Base-by-base conservation (phyloP, 2,888 invertebrate genomes). In the Emmelina monodactyla region DNA sequence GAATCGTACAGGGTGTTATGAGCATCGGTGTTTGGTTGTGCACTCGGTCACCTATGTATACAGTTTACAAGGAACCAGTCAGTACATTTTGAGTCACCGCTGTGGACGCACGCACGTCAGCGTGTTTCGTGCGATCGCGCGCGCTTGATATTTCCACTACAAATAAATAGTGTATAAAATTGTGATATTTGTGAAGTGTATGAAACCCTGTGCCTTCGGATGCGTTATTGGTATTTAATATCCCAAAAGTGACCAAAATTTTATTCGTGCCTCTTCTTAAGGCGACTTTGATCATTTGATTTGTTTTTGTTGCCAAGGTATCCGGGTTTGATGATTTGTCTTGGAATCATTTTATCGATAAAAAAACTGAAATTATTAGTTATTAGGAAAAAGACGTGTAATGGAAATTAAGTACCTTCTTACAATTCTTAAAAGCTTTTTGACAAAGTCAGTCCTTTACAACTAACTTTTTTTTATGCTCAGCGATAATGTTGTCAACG, bases 291-390 rank as follows among this genome's bases (percentile, higher is more conserved):
- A 64, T 70, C 68, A 61, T 13, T 11, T 60, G 55, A 61, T 68
- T 72, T 69, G 69, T 73, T 75, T 73, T 67, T 70, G 71, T 70
- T 71, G 52, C 66, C 58, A 64, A 67, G 69, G 70, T 67, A 71
- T 70, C 70, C 69, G 71, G 65, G 66, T 69, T 47, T 62, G 51
- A 47, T 53, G 51, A 6, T 11, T 32, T 31, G 2, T 11, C 16
- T 16, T 32, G 9, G 19, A 19, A 19, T 19, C 5, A 6, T 6
- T 6, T 19, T 19, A 19, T 19, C 19, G 5, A 19, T 5, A 9
- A 5, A 9, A 6, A 19, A 19, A 9, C 19, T 19, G 5, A 19
- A 19, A 19, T 19, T 19, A 19, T 19, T 19, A 19, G 5, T 19
- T 19, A 6, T 19, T 19, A 6, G 19, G 19, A 9, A 19, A n/a